A percentile compares a stretch with the other conserved stretches of the same genome.
phyloP scores from a whole-genome alignment of 2,797 vertebrate species.

The Sebastes miniatus region DNA sequence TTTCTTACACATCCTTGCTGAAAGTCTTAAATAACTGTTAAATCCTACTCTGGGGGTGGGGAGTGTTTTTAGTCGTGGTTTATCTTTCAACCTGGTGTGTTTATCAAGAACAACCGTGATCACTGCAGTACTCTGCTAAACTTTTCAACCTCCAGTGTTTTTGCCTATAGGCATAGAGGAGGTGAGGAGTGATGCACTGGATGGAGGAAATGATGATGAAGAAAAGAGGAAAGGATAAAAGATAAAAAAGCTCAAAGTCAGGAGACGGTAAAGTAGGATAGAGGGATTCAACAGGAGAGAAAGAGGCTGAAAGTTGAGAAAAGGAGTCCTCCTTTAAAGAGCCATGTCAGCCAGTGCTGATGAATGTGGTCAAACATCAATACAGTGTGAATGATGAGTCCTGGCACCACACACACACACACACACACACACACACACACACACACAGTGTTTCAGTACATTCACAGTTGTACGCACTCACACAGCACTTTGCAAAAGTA shows the following conservation, averaged over 20 bases:
- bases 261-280: background rate
- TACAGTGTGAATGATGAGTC: slow-evolving; percentile 46
- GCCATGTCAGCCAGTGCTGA: slow-evolving; percentile 49
- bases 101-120: no score
- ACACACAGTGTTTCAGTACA: slow-evolving; percentile 1
- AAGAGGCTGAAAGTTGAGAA: slow-evolving; percentile 19
- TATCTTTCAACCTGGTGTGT: no score
- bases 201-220: background rate
- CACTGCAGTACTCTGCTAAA: no score
- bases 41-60: no score
- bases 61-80: no score
- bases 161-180: no score
- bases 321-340: slow-evolving; percentile 29
- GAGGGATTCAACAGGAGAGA: background rate
- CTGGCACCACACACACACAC: slow-evolving; percentile 16
- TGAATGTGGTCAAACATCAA: slow-evolving; percentile 71
- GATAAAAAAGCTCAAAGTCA: background rate
- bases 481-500: slow-evolving; percentile 30
- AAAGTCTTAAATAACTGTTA: background rate
- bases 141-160: no score
- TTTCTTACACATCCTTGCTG: background rate
- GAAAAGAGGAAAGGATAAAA: background rate
- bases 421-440: slow-evolving; percentile 9
- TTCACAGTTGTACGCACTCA: background rate
- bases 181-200: background rate